These are phyloP conservation scores for Zophobas atratus DNA, from an alignment of 1,140 invertebrate genomes.

Conservation along the genomic window DNA sequence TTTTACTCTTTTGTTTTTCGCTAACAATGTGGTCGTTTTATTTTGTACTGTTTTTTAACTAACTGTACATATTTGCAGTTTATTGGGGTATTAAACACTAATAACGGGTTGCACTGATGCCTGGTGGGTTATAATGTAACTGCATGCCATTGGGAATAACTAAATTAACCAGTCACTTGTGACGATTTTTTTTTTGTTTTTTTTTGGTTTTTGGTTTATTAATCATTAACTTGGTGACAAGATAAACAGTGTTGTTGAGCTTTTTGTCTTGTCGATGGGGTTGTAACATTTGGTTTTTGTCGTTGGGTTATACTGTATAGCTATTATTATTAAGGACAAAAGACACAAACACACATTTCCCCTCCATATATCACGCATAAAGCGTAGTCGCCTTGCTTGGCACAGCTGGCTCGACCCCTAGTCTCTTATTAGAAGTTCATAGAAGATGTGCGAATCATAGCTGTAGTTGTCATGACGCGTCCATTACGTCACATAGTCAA, in stretches of 20 bases:
- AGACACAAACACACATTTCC: slow-evolving; percentile 57
- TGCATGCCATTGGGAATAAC: slow-evolving; percentile 15
- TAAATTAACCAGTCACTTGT: slow-evolving; percentile 14
- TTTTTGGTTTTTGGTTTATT: neutral
- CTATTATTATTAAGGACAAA: slow-evolving; percentile 45
- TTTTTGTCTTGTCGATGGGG: slow-evolving; percentile 40
- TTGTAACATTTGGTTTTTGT: slow-evolving; percentile 48
- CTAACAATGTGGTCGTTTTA: slow-evolving; percentile 52
- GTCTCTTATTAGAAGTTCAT: slow-evolving; percentile 39
- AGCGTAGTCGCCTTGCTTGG: slow-evolving; percentile 63
- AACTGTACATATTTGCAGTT: slow-evolving; percentile 41
- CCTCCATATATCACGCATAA: slow-evolving; percentile 55
- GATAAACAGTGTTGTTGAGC: slow-evolving; percentile 28
- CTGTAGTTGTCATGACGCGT: neutral
- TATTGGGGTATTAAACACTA: slow-evolving; percentile 43
- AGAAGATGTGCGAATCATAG: slow-evolving; percentile 20
- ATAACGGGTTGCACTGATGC: slow-evolving; percentile 44
- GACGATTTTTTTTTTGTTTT: neutral
- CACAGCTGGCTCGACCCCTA: slow-evolving; percentile 55
- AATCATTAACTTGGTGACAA: slow-evolving; percentile 18
- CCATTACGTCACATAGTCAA: neutral
- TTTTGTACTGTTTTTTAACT: slow-evolving; percentile 39
- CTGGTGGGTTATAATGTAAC: slow-evolving; percentile 32
- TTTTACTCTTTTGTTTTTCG: slow-evolving; percentile 61
- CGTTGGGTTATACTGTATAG: slow-evolving; percentile 19